Evolutionary conservation across 2,797 vertebrate species (phyloP).

Genomic region (Hipposideros larvatus): DNA sequence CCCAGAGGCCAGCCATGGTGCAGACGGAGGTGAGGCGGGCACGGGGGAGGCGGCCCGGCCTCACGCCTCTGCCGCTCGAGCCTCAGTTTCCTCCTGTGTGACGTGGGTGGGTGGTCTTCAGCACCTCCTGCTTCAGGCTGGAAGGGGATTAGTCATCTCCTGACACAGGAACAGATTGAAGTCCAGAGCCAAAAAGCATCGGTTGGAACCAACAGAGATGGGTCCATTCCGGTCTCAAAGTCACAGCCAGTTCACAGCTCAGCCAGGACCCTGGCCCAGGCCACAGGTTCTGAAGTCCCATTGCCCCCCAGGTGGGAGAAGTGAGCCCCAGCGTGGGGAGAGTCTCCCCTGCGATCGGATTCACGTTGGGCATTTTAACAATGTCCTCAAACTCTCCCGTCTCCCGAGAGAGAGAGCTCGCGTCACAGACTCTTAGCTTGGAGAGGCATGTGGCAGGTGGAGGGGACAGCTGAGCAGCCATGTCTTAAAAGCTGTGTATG

Average conservation of each 20-base stretch:
- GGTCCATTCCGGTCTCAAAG: accelerated
- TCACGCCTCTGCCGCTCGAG: accelerated
- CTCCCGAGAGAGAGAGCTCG: accelerated
- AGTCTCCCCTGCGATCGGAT: accelerated
- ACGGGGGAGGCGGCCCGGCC: background rate
- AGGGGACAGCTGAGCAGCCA: background rate
- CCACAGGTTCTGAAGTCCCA: accelerated
- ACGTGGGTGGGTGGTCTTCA: background rate
- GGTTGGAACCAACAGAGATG: accelerated
- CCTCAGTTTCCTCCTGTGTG: accelerated
- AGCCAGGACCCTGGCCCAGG: accelerated
- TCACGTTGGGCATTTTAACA: background rate
- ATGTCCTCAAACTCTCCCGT: accelerated
- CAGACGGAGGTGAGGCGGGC: slow-evolving; percentile 94
- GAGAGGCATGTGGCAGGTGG: background rate
- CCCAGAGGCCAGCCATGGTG: slow-evolving; percentile 99
- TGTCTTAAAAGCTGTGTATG: accelerated
- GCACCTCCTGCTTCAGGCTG: accelerated
- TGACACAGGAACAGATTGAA: accelerated
- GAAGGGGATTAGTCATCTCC: accelerated
- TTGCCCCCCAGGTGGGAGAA: background rate
- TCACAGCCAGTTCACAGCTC: background rate
- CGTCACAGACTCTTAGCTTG: background rate
- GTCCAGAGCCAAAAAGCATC: accelerated
- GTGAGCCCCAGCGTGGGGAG: background rate